Conservation (phyloP, 2,797 vertebrate genomes). For the Coracias cyanogaster region DNA sequence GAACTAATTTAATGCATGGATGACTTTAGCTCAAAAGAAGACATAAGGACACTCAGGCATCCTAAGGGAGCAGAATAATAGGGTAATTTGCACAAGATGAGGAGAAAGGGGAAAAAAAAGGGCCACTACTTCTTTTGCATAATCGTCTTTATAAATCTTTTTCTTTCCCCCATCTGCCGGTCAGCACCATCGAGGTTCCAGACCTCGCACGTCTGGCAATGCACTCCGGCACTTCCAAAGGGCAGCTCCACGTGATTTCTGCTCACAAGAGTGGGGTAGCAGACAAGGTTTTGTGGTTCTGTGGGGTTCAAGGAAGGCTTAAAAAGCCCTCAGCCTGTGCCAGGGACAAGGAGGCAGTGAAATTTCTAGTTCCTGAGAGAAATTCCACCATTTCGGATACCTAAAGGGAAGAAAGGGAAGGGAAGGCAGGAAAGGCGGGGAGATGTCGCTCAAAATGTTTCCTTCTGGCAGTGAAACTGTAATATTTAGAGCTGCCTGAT, state of each 20-base stretch:
- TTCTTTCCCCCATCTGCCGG: background rate
- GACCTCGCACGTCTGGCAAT: fast-evolving
- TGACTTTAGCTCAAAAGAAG: conserved; percentile 87
- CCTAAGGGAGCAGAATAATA: conserved; percentile 82
- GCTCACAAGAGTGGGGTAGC: background rate
- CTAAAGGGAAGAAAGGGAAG: background rate
- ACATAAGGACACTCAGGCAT: conserved; percentile 81
- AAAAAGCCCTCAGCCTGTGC: background rate
- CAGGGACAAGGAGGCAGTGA: background rate
- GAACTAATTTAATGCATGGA: conserved; percentile 89
- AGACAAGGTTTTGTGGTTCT: background rate
- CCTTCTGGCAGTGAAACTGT: fast-evolving
- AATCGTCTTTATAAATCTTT: conserved; percentile 57
- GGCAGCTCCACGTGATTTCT: fast-evolving
- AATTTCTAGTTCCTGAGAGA: background rate
- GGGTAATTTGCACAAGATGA: conserved; percentile 80
- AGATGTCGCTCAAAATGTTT: background rate
- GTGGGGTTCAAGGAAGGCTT: background rate
- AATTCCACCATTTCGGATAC: background rate
- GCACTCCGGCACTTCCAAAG: fast-evolving
- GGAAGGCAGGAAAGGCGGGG: background rate
- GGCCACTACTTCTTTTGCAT: conserved; percentile 67
- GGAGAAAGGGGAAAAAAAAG: conserved; percentile 61
- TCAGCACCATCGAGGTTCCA: background rate
- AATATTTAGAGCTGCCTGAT: background rate